Conservation (phyloP, 2,113 vertebrate species). For the Montifringilla adamsi region DNA sequence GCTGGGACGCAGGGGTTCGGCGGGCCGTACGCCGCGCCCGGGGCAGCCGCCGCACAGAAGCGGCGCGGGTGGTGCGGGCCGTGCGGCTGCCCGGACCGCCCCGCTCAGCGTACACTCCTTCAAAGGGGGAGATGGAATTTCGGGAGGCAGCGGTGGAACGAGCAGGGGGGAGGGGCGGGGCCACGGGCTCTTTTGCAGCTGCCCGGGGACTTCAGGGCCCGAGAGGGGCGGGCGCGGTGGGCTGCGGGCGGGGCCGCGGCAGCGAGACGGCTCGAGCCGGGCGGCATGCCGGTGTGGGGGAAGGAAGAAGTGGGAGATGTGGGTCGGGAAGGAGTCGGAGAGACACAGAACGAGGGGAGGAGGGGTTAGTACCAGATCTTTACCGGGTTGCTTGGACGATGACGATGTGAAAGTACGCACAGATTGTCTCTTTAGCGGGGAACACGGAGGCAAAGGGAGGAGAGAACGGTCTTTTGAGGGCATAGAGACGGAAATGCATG, state of each 20-base stretch:
- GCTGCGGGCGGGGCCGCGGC: not conserved
- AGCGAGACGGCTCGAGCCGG: not conserved
- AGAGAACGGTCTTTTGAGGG: not conserved
- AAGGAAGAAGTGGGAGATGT: no score
- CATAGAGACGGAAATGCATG: accelerated
- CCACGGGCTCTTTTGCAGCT: accelerated
- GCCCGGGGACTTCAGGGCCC: not conserved
- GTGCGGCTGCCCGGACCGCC: accelerated
- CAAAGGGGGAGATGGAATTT: not conserved
- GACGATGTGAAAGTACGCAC: not conserved
- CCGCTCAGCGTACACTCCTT: accelerated
- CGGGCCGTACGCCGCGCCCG: not conserved
- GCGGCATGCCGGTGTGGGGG: no score
- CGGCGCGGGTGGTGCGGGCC: not conserved
- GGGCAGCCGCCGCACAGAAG: not conserved
- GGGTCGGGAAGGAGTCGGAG: no score
- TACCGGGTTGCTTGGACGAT: not conserved
- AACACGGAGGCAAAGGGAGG: not conserved
- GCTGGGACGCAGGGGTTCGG: not conserved
- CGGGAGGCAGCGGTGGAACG: not conserved
- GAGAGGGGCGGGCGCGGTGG: not conserved
- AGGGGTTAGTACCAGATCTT: no score
- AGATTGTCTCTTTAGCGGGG: not conserved
- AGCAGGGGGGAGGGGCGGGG: not conserved
- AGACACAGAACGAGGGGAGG: not conserved